A percentile compares a stretch with the other conserved stretches of the same genome.
Conservation (phyloP, 2,797 vertebrate species). For the Hyperoplus immaculatus region DNA sequence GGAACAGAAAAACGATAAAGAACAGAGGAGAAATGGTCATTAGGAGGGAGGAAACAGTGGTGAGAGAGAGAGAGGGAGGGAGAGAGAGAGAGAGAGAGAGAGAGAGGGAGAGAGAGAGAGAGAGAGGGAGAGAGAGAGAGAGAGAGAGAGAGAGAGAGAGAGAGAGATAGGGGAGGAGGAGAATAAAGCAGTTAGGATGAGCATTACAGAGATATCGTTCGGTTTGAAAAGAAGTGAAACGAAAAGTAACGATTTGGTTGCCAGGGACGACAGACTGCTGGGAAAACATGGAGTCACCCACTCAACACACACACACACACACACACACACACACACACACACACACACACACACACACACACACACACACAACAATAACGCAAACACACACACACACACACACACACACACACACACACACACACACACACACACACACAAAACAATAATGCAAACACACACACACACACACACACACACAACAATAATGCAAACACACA, state of each 20-base stretch:
- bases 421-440: too few relatives aligned
- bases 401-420: too few relatives aligned
- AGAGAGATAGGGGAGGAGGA: constrained; percentile 11
- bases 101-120: constrained; percentile 29
- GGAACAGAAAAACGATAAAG: constrained; percentile 7
- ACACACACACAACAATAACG: too few relatives aligned
- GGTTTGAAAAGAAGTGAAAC: neutral
- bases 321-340: too few relatives aligned
- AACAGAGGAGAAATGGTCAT: constrained; percentile 22
- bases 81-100: constrained; percentile 19
- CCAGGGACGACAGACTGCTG: constrained; percentile 50
- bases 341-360: neutral
- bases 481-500: too few relatives aligned
- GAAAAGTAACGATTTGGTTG: constrained; percentile 19
- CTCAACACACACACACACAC: neutral
- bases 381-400: too few relatives aligned
- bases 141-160: constrained; percentile 11
- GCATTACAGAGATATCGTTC: constrained; percentile 38
- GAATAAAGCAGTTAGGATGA: constrained; percentile 8
- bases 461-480: too few relatives aligned
- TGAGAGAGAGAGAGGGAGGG: neutral
- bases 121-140: constrained; percentile 29
- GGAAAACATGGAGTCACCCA: constrained; percentile 38
- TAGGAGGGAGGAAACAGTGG: constrained; percentile 19
- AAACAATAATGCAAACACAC: too few relatives aligned